Percentiles rank a stretch among this genome's conserved stretches.
Evolutionary conservation across 2,888 invertebrate genomes (phyloP).

Genomic region (Rhagophthalmus giganteus): DNA sequence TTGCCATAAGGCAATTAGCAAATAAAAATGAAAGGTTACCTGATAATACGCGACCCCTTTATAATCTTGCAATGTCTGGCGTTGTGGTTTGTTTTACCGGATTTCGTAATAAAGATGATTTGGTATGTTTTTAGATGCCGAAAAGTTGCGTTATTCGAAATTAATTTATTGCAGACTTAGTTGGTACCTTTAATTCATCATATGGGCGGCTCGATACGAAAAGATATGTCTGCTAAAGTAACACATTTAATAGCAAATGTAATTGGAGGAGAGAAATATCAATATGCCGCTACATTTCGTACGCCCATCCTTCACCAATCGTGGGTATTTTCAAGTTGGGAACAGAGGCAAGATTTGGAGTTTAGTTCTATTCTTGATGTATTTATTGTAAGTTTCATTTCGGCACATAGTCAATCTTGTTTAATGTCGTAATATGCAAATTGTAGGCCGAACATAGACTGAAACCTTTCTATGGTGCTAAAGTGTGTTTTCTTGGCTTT

Average conservation of each 20-base stretch:
- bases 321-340: constrained; percentile 91
- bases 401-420: too few relatives aligned
- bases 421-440: too few relatives aligned
- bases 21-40: constrained; percentile 72
- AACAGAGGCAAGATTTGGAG: constrained; percentile 69
- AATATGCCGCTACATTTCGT: constrained; percentile 88
- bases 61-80: constrained; percentile 85
- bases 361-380: constrained; percentile 73
- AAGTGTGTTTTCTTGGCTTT: constrained; percentile 88
- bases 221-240: constrained; percentile 84
- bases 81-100: constrained; percentile 91
- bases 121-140: too few relatives aligned
- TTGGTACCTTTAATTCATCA: constrained; percentile 89
- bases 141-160: too few relatives aligned
- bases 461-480: constrained; percentile 85
- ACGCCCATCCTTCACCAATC: constrained; percentile 84
- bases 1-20: constrained; percentile 76
- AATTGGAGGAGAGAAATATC: constrained; percentile 90
- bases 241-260: constrained; percentile 92
- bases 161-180: constrained; percentile 66
- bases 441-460: constrained; percentile 72
- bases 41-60: constrained; percentile 78
- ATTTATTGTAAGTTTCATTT: constrained; percentile 61
- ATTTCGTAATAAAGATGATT: constrained; percentile 84
- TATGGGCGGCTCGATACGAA: constrained; percentile 95